Evolutionary conservation across 2,888 invertebrate genomes (phyloP), one percentile per base, ranked within the genome.

Genomic region (Melanotus villosus): DNA sequence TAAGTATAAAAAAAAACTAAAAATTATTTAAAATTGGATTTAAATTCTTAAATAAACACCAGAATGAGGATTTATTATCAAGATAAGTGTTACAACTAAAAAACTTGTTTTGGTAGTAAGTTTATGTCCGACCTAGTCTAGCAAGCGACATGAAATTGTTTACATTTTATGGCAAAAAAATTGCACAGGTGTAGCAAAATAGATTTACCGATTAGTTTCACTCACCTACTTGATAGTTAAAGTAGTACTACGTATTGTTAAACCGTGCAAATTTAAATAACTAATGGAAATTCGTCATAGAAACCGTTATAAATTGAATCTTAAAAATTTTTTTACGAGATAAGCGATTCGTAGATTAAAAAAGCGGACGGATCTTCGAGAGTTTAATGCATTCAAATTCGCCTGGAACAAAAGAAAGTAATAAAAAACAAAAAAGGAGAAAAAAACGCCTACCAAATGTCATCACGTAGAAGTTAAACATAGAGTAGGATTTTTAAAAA

Each of bases 401-500:
- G 32, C 52, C 18, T 23, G 43, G 23, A 47, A 12, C 19, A 12
- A 19, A 21, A 23, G 26, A 41, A 12, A 32, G 41, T 26, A 66
- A 70, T 23, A 58, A 16, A n/a, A n/a, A n/a, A n/a, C n/a, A n/a
- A n/a, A n/a, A n/a, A n/a, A n/a, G n/a, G n/a, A n/a, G 50, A 30
- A 54, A 57, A 45, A 58, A 47, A 59, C 23, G 18, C 30, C 66
- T 21, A 41, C 65, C 58, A 73, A 80, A 80, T 80, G 77, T 79
- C 77, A 77, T 80, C 82, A 82, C 81, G 82, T 82, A 80, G 76
- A 71, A 77, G 75, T 76, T 81, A 82, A 82, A 81, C 79, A 81
- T 76, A 80, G 80, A 76, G 78, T 79, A 68, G 79, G 78, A 80
- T 80, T 80, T 80, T 80, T 75, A 79, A 81, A 81, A 81, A 80